Base-by-base conservation (phyloP, 2,888 invertebrate genomes). In the Microplitis deprimator region DNA sequence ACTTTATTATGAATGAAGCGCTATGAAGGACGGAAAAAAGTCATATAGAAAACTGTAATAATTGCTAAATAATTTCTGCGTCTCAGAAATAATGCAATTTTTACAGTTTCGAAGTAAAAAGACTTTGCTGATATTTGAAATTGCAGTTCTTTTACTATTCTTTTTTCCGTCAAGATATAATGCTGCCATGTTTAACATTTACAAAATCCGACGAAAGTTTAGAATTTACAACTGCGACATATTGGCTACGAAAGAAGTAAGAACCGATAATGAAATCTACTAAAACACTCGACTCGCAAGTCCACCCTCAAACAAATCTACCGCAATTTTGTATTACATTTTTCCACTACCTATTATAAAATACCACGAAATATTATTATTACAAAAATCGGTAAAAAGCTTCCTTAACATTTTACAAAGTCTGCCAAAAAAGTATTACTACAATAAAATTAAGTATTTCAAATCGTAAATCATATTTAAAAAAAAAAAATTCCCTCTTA, bases 251-350 rank as follows among this genome's bases (percentile, higher is more conserved):
- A 87, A 85, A 87, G n/a, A 62, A 38, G 41, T 69, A 75, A 40
- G 86, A 85, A 84, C 84, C 84, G 87, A 87, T 88, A 88, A 88
- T 89, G 88, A 88, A 88, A 88, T 87, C 87, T 89, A 88, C 87
- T 89, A 89, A 89, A 89, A 88, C 88, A 89, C 85, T 86, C 86
- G 83, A 83, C 84, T 86, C 86, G 87, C 87, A 86, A 65, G 38
- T 65, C 17, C 38, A 71, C 73, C 68, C 29, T 29, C 38, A 39
- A 61, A 29, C 72, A 50, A 13, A 50, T 13, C 50, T 8, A 50
- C 69, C 16, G 39, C 68, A 5, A 29, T 41, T 62, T 20, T 60
- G 20, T 75, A 50, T 65, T 67, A 76, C 10, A 50, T 41, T 41
- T 13, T 69, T 29, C 70, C 38, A 62, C 10, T 62, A 38, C 70